Base-by-base conservation (phyloP, 2,888 invertebrate species). In the Microchrysa polita region DNA sequence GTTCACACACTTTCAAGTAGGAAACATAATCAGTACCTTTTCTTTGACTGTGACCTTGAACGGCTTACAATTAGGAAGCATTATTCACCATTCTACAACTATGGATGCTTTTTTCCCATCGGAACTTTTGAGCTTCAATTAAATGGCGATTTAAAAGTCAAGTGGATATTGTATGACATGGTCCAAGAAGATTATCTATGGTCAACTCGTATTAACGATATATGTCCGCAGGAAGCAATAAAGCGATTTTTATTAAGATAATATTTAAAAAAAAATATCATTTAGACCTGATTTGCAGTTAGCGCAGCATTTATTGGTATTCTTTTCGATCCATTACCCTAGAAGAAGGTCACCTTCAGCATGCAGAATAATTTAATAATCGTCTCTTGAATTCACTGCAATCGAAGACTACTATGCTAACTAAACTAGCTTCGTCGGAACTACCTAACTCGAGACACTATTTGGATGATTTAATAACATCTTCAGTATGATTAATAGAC, bases 401-500 rank as follows among this genome's bases (percentile, higher is more conserved):
- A 20, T 55, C 18, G 18, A 55, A 55, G 55, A 5, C n/a, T n/a
- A 5, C 55, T 18, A 10, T 20, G 55, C 5, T 20, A 16, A 22
- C 55, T 20, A 20, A 16, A 22, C 55, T 20, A 20, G 10, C 18
- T 10, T 20, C 22, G 10, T 55, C 55, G 10, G 55, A 20, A 18
- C 10, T 55, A 22, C 52, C 12, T 52, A 16, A n/a, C n/a, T n/a
- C n/a, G n/a, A n/a, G n/a, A n/a, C 5, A 14, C 16, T 16, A 16
- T 55, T 55, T 10, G 14, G 18, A 55, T 20, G 20, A 55, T 20
- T 55, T 20, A 55, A 55, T 20, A 16, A 2, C 5, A 27, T 27
- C 60, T 14, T 18, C n/a, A 10, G 16, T 4, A 27, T 60, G 60
- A 60, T 60, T 40, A 27, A 60, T 27, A 27, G 34, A 23, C 60